phyloP scores from a whole-genome alignment of 2,888 invertebrate species.

The Clunio marinus region DNA sequence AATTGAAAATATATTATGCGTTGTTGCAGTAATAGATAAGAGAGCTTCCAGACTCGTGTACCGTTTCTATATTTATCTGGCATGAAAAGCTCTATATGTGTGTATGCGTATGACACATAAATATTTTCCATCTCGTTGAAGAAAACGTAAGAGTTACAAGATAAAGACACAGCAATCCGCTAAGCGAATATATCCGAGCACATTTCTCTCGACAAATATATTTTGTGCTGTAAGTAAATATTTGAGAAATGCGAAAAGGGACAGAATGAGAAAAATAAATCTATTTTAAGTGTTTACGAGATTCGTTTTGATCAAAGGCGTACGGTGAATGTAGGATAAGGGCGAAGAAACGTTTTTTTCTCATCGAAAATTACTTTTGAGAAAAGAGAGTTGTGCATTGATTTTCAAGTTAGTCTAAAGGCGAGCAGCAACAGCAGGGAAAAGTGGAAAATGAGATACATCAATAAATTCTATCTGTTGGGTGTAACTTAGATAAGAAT shows the following conservation, averaged over 20 bases:
- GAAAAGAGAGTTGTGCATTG: no score
- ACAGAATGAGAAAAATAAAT: slow-evolving; percentile 26
- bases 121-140: not conserved
- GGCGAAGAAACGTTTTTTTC: not conserved
- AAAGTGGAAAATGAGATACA: slow-evolving; percentile 20
- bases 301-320: not conserved
- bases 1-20: not conserved
- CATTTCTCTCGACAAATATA: not conserved
- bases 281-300: slow-evolving; percentile 36
- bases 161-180: not conserved
- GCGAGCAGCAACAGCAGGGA: not conserved
- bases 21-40: not conserved
- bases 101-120: not conserved
- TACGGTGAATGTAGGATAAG: not conserved
- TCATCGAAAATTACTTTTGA: no score
- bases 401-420: not conserved
- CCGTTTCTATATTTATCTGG: not conserved
- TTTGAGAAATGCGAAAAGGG: not conserved
- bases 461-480: slow-evolving; percentile 38
- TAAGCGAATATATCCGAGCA: not conserved
- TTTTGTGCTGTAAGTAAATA: slow-evolving; percentile 13
- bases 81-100: no score
- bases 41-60: not conserved
- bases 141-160: not conserved
- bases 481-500: slow-evolving; percentile 33